Conservation (phyloP, 2,113 vertebrate species). For the Neoarius graeffei region DNA sequence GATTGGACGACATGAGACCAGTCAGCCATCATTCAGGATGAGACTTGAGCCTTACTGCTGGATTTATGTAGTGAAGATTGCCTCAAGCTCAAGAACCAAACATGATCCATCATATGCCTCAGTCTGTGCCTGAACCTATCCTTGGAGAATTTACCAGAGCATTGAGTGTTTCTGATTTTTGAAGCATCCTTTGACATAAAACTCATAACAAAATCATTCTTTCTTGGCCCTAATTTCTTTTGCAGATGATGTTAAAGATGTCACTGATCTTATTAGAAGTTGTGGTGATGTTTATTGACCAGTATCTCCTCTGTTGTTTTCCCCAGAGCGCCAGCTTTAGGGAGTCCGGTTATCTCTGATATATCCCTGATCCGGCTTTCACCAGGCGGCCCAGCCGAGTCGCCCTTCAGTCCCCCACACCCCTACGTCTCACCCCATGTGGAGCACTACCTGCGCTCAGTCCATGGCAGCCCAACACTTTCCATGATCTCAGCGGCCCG, state of each 20-base stretch:
- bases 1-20: constrained; percentile 27
- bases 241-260: neutral
- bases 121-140: neutral
- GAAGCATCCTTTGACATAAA: neutral
- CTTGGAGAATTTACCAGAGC: constrained; percentile 10
- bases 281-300: neutral
- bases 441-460: constrained; percentile 93
- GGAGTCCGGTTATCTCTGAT: constrained; percentile 89
- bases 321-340: constrained; percentile 80
- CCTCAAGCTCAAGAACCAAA: constrained; percentile 18
- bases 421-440: constrained; percentile 87
- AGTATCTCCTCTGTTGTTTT: neutral
- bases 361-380: constrained; percentile 93
- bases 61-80: constrained; percentile 26
- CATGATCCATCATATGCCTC: constrained; percentile 20
- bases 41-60: constrained; percentile 28
- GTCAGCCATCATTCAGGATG: constrained; percentile 23
- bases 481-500: constrained; percentile 89
- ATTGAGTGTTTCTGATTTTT: neutral
- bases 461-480: constrained; percentile 89
- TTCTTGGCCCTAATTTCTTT: neutral
- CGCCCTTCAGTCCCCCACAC: constrained; percentile 82
- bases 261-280: neutral
- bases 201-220: too few species aligned
- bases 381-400: constrained; percentile 79